A percentile compares a stretch with the other conserved stretches of the same genome.
These are phyloP conservation scores for Chelonus insularis DNA, from an alignment of 1,140 invertebrate species.

Conservation along the genomic window DNA sequence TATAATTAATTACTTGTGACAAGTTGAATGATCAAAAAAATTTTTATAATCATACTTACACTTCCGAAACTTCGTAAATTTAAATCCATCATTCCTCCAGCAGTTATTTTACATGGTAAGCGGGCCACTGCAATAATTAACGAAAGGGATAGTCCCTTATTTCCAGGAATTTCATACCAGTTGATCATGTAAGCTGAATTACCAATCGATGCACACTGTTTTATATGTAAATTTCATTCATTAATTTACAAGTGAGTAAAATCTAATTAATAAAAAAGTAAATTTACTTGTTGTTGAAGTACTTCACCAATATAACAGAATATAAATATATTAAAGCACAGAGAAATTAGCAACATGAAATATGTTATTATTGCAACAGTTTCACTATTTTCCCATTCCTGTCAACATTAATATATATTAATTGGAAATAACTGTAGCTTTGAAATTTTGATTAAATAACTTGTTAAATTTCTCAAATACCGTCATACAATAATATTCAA, in stretches of 20 bases:
- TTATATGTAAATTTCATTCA: no score
- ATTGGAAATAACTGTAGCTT: no score
- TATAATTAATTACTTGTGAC: no score
- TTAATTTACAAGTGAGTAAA: no score
- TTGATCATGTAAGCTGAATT: constrained; percentile 30
- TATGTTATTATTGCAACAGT: constrained; percentile 19
- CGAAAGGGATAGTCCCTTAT: constrained; percentile 16
- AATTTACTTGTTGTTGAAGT: constrained; percentile 8
- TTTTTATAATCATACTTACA: no score
- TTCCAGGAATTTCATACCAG: constrained; percentile 32
- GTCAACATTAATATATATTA: background rate
- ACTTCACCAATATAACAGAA: constrained; percentile 35
- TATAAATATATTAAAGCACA: constrained; percentile 34
- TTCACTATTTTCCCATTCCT: constrained; percentile 22
- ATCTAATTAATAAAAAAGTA: no score
- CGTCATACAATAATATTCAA: constrained; percentile 35
- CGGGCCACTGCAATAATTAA: constrained; percentile 29
- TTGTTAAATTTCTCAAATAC: constrained; percentile 26
- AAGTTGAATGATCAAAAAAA: no score
- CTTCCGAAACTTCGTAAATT: constrained; percentile 9
- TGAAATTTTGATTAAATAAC: no score
- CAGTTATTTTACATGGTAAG: constrained; percentile 8
- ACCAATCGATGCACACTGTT: constrained; percentile 31
- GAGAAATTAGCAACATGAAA: constrained; percentile 24
- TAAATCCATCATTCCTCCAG: constrained; percentile 21